phyloP scores from a whole-genome alignment of 2,113 vertebrate genomes.

The Syngnathus typhle region DNA sequence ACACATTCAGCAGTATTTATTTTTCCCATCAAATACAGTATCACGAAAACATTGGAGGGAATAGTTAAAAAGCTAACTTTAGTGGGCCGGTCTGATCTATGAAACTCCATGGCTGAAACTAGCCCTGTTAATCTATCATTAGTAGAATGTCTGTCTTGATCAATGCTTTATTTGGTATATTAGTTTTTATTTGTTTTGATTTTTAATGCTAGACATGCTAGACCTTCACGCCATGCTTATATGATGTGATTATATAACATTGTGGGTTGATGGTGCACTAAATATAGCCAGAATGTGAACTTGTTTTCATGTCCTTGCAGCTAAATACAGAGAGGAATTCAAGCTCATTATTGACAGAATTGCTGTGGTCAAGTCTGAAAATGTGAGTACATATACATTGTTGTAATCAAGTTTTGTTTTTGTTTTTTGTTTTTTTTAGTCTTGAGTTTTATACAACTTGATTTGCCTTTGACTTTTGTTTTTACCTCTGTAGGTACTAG shows the following conservation, averaged over 20 bases:
- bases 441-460: too few species aligned
- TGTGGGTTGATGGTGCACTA: background rate
- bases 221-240: background rate
- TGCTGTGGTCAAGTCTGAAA: slow-evolving; percentile 74
- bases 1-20: too few species aligned
- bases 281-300: background rate
- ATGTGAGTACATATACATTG: slow-evolving; percentile 59
- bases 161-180: background rate
- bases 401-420: background rate
- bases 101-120: too few species aligned
- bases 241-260: background rate
- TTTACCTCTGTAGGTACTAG: background rate
- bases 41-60: too few species aligned
- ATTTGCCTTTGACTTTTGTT: too few species aligned
- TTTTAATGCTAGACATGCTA: background rate
- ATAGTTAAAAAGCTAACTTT: too few species aligned
- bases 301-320: slow-evolving; percentile 39
- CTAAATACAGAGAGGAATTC: slow-evolving; percentile 78
- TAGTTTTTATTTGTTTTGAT: background rate
- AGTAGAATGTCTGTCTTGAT: slow-evolving; percentile 1
- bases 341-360: slow-evolving; percentile 73
- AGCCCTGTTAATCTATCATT: background rate
- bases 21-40: too few species aligned
- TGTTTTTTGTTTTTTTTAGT: background rate
- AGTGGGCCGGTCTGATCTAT: too few species aligned